Evolutionary conservation across 2,888 invertebrate genomes (phyloP).

Genomic region (Dastarcus helophoroides): DNA sequence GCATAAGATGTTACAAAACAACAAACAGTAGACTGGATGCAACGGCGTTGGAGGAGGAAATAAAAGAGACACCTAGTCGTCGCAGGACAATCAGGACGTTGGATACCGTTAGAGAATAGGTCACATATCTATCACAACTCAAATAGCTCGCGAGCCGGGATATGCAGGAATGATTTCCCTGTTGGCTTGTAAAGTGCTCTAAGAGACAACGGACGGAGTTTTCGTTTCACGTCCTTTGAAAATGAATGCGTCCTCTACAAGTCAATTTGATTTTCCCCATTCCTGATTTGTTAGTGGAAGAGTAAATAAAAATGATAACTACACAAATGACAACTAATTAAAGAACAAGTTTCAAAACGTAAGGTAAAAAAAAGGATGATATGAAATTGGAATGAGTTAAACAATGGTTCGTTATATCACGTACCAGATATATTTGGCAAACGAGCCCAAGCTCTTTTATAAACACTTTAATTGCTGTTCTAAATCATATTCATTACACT

Average conservation of each 20-base stretch:
- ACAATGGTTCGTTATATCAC: too few species aligned
- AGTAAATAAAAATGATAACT: not conserved
- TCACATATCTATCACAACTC: conserved; percentile 34
- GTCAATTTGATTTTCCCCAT: not conserved
- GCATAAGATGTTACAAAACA: too few species aligned
- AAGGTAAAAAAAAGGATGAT: too few species aligned
- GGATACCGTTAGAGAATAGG: conserved; percentile 24
- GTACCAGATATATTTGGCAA: conserved; percentile 9
- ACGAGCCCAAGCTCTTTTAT: conserved; percentile 23
- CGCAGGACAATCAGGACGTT: conserved; percentile 22
- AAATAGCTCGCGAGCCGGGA: conserved; percentile 30
- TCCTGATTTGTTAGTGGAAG: not conserved
- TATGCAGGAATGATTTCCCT: conserved; percentile 43
- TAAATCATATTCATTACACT: conserved; percentile 34
- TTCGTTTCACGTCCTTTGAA: not conserved
- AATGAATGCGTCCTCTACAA: not conserved
- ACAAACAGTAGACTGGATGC: too few species aligned
- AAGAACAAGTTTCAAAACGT: too few species aligned
- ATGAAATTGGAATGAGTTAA: too few species aligned
- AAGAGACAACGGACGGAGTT: conserved; percentile 26
- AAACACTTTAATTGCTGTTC: conserved; percentile 36
- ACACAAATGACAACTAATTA: too few species aligned
- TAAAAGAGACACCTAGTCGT: too few species aligned
- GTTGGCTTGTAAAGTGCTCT: conserved; percentile 42
- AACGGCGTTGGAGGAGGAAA: too few species aligned